Evolutionary conservation across 2,113 vertebrate species (phyloP), one percentile per base, ranked within the genome.

Genomic region (Megaceryle torquata): DNA sequence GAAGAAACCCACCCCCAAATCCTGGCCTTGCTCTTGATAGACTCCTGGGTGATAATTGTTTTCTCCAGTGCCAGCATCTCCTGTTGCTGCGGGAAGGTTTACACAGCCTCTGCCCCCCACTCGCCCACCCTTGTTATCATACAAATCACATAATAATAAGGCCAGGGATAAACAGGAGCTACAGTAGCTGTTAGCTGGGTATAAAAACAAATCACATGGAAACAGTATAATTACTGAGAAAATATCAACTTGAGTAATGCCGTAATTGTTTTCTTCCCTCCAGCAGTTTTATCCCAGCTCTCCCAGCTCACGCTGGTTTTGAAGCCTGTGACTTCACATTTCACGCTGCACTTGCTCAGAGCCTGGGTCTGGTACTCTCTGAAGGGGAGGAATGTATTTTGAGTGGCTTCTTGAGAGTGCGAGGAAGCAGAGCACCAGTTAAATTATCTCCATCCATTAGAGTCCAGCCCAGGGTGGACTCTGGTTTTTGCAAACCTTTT

Each of bases 161-260:
- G 91, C 82, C 90, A 50, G 92, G 92, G 83, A 87, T 95, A 96
- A 96, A 94, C 93, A 91, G 94, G 88, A 95, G 48, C 90, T 92
- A 76, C 94, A 68, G 95, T 96, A 86, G 94, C 94, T 95, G 94
- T 95, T 97, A 91, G 81, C 88, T 44, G 4, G 92, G 93, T 95
- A 57, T 96, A 94, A 95, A 96, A 93, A 95, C 92, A 96, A 96
- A 97, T 96, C 85, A 65, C 89, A 81, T 81, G 94, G 95, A 95
- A 97, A 92, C 86, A 56, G 94, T 64, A 41, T 96, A 96, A 97
- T 97, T 96, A 94, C 96, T 93, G 96, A 82, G 95, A 86, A 96
- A 94, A 81, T 95, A 91, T 63, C 94, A 94, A 92, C 94, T 94
- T 89, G 94, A 95, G 91, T 95, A 95, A 97, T 94, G 95, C 80